Evolutionary conservation across 35 echinoderm and acorn worm species (phyloP).

Genomic region (Acanthaster planci): DNA sequence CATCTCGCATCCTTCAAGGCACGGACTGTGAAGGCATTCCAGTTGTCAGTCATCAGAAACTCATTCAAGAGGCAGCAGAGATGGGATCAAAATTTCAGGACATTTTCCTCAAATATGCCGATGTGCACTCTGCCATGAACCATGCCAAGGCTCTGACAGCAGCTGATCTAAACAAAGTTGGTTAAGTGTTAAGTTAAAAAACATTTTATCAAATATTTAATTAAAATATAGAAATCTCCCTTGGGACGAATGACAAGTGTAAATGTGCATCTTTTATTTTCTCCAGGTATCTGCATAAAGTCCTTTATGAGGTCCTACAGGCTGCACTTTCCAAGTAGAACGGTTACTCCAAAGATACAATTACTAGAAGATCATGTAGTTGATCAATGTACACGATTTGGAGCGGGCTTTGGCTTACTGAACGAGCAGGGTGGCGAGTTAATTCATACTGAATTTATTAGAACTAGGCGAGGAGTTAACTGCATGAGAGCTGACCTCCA

Average conservation of each 20-base stretch:
- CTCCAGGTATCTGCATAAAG: conserved; percentile 41
- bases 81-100: background rate
- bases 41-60: background rate
- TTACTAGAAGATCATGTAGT: conserved; percentile 57
- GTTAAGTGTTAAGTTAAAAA: background rate
- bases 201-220: background rate
- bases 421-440: conserved; percentile 58
- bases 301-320: conserved; percentile 38
- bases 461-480: background rate
- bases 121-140: background rate
- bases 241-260: too few relatives aligned
- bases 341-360: conserved; percentile 57
- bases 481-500: background rate
- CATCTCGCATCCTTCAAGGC: background rate
- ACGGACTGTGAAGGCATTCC: background rate
- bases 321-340: conserved; percentile 16
- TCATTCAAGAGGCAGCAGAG: background rate
- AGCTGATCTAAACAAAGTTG: background rate
- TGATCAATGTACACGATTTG: conserved; percentile 9
- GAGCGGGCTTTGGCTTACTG: conserved; percentile 25
- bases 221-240: background rate
- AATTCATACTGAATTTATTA: conserved; percentile 41
- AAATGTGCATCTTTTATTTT: background rate
- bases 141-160: background rate
- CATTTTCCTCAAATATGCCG: background rate